Evolutionary conservation across 2,113 vertebrate genomes (phyloP).

Genomic region (Macrotus californicus): DNA sequence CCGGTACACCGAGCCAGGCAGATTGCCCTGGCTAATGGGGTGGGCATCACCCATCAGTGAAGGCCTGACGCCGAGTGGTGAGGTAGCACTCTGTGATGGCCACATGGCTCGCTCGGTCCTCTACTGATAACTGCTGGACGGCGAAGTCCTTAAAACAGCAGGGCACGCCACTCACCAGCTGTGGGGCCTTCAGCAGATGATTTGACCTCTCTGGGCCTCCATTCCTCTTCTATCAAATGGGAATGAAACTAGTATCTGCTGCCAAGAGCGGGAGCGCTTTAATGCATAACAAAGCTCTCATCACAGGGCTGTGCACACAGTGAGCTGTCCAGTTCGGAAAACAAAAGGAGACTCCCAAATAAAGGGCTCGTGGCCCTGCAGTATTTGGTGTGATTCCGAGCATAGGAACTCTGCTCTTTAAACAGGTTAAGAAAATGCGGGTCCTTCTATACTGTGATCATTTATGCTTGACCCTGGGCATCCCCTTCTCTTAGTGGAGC

Average conservation of each 20-base stretch:
- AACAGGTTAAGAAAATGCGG: background rate
- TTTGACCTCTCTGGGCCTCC: background rate
- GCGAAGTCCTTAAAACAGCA: background rate
- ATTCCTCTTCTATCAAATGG: background rate
- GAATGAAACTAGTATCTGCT: background rate
- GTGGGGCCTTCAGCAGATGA: background rate
- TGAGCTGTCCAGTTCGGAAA: background rate
- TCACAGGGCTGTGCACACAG: background rate
- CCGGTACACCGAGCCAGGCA: background rate
- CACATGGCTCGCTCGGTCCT: background rate
- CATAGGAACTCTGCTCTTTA: background rate
- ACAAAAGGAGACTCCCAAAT: background rate
- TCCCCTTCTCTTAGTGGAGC: background rate
- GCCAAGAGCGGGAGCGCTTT: background rate
- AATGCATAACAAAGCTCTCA: background rate
- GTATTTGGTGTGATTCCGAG: background rate
- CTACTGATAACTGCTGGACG: background rate
- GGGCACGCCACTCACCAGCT: background rate
- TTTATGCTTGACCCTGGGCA: background rate
- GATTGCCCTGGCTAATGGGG: too few species aligned
- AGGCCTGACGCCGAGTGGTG: too few species aligned
- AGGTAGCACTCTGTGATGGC: fast-evolving
- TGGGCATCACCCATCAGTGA: background rate
- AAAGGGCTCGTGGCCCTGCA: background rate
- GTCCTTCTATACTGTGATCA: background rate